phyloP scores from a whole-genome alignment of 2,113 vertebrate species.

The Petrocephalus microphthalmus region DNA sequence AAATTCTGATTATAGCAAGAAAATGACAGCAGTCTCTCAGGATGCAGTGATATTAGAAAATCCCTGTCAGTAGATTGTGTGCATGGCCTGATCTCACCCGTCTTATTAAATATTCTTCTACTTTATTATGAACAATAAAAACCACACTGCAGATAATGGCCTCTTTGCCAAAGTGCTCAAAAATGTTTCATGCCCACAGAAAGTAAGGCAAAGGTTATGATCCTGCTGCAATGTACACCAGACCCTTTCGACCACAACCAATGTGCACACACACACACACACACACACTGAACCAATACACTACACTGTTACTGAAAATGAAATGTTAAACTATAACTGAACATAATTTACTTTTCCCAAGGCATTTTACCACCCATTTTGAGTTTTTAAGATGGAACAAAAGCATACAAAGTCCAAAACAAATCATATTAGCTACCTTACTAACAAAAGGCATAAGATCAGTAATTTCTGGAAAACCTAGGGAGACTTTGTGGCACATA shows the following conservation, averaged over 20 bases:
- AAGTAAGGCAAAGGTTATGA: neutral
- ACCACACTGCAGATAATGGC: neutral
- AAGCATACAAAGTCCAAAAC: neutral
- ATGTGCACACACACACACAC: neutral
- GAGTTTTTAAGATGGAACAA: neutral
- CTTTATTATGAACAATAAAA: conserved; percentile 2
- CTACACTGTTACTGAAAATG: neutral
- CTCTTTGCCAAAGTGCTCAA: neutral
- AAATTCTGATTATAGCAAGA: neutral
- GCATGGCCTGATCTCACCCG: neutral
- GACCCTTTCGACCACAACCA: neutral
- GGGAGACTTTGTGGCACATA: neutral
- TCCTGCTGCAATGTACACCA: neutral
- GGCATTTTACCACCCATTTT: neutral
- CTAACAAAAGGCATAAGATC: neutral
- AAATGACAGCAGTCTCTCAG: neutral
- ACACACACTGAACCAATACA: neutral
- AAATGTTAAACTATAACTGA: neutral
- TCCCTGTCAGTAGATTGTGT: neutral
- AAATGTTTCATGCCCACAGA: neutral
- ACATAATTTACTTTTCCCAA: neutral
- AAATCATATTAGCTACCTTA: neutral
- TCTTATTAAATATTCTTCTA: neutral
- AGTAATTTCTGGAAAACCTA: neutral
- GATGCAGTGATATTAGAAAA: neutral